Evolutionary conservation across 2,113 vertebrate genomes (phyloP), one percentile per base, ranked within the genome.

Genomic region (Mionectes macconnelli): DNA sequence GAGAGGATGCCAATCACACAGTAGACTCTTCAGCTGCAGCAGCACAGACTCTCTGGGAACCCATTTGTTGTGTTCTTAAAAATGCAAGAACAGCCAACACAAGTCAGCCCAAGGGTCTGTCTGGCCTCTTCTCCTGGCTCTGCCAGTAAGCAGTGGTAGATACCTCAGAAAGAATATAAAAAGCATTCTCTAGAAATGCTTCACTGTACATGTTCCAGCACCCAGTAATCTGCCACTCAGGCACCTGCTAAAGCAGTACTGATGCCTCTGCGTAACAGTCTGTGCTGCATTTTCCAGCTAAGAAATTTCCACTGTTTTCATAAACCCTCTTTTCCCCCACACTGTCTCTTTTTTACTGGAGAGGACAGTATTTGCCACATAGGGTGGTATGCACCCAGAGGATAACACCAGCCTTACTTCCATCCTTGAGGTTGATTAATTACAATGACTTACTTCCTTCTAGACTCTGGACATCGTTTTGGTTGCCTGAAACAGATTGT

Each of bases 31-130:
- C 57, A 76, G 14, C 66, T 50, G 12, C 49, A 93, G 50, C 23
- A 79, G 37, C 53, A 64, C 17, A 57, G 42, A 42, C 14, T 42
- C 66, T 42, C 45, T 63, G 55, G 19, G 24, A 89, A 62, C 2
- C 6, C 18, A 8, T 76, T 76, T 1, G 0, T 25, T 90, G 75
- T 2, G 0, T 60, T 85, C 22, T 45, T 76, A 68, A 44, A 87
- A 62, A 8, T 0, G 0, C 21, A 53, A 37, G 37, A 31, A 40
- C 33, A 72, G 35, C 5, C 57, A 68, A 33, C 1, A 2, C 1
- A 20, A 72, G 17, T 18, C 59, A 89, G 45, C 44, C 19, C 49
- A 60, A 83, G 16, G 14, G 10, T 22, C 56, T 47, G 22, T 19
- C 52, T 9, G 4, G 35, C 56, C 21, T 24, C n/a, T 63, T 52